Evolutionary conservation across 2,888 invertebrate species (phyloP).

Genomic region (Hofmannophila pseudospretella): DNA sequence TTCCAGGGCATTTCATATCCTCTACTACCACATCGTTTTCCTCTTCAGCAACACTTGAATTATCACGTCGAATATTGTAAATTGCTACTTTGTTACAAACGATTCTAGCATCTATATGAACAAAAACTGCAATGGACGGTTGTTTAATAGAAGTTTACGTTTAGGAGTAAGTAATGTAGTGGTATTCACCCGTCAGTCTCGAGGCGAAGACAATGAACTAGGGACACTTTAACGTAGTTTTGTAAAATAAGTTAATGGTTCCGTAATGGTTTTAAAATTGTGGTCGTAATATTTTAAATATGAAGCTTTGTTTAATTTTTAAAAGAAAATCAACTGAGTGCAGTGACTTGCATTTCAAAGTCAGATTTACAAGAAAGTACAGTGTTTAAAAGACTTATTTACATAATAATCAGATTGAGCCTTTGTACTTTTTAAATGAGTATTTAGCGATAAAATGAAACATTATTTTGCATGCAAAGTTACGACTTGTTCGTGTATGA

Average conservation of each 20-base stretch:
- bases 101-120: conserved; percentile 2
- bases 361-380: too few relatives aligned
- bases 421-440: background rate
- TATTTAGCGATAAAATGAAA: conserved; percentile 7
- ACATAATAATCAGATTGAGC: background rate
- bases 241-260: conserved; percentile 21
- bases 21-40: conserved; percentile 11
- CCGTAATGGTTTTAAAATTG: conserved; percentile 12
- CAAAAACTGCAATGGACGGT: conserved; percentile 12
- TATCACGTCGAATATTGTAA: background rate
- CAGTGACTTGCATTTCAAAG: too few relatives aligned
- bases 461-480: conserved; percentile 25
- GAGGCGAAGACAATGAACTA: conserved; percentile 19
- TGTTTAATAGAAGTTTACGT: background rate
- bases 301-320: conserved; percentile 13
- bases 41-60: background rate
- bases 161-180: background rate
- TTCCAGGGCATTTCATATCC: conserved; percentile 19
- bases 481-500: conserved; percentile 18
- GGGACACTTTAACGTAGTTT: conserved; percentile 12
- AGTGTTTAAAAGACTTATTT: too few relatives aligned
- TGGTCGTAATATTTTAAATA: conserved; percentile 12
- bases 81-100: background rate
- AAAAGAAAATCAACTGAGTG: background rate
- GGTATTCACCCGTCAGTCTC: conserved; percentile 10